Percentiles rank a stretch among this genome's conserved stretches.
Evolutionary conservation across 2,888 invertebrate genomes (phyloP).

Genomic region (Calliopum simillimum): DNA sequence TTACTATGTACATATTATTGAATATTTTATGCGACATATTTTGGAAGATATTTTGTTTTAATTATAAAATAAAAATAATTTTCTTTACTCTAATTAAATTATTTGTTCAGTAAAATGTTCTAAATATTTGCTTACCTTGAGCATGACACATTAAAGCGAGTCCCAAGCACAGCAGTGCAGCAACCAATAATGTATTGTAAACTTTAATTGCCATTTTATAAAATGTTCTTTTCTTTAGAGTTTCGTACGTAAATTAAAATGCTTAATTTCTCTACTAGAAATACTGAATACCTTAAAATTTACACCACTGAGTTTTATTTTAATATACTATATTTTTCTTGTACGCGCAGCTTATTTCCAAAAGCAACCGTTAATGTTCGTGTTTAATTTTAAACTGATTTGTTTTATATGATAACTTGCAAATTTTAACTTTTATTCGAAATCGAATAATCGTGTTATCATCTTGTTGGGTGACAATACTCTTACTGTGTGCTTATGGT

Average conservation of each 20-base stretch:
- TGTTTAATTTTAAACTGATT: slow-evolving; percentile 49
- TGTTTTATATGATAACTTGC: slow-evolving; percentile 28
- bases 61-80: too few relatives aligned
- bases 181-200: slow-evolving; percentile 48
- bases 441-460: slow-evolving; percentile 1
- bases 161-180: slow-evolving; percentile 51
- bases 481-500: slow-evolving; percentile 20
- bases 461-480: slow-evolving; percentile 6
- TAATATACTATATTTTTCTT: too few relatives aligned
- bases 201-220: slow-evolving; percentile 20
- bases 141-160: slow-evolving; percentile 50
- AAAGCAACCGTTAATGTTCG: slow-evolving; percentile 30
- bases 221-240: background rate
- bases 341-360: background rate
- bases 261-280: too few relatives aligned
- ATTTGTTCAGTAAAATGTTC: slow-evolving; percentile 10
- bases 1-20: too few relatives aligned
- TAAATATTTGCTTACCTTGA: slow-evolving; percentile 51
- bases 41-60: too few relatives aligned
- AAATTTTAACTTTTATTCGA: slow-evolving; percentile 35
- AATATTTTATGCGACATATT: too few relatives aligned
- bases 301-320: background rate
- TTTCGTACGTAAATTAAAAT: background rate
- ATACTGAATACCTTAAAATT: too few relatives aligned
- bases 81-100: slow-evolving; percentile 5